Conservation (phyloP, 2,113 vertebrate species). For the Ceuthmochares aereus region DNA sequence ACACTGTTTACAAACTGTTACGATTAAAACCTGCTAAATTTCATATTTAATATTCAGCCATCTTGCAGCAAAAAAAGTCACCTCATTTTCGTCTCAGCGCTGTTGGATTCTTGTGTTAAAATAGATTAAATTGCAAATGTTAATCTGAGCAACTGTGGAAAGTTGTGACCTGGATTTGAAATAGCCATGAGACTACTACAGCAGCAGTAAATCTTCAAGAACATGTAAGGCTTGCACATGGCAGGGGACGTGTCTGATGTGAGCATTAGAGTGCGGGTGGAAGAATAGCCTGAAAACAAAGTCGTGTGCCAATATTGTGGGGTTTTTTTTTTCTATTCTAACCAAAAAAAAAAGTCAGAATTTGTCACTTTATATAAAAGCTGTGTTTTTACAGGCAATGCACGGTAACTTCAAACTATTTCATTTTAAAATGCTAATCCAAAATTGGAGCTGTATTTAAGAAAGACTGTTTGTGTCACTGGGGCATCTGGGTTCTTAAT, state of each 20-base stretch:
- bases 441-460: not conserved
- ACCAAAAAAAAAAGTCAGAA: not conserved
- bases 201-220: constrained; percentile 43
- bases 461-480: not conserved
- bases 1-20: constrained; percentile 67
- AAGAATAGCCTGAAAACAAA: not conserved
- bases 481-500: not conserved
- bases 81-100: constrained; percentile 10
- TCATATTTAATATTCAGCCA: constrained; percentile 64
- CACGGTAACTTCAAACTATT: not conserved
- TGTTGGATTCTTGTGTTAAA: constrained; percentile 54
- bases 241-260: not conserved
- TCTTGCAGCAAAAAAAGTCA: constrained; percentile 37
- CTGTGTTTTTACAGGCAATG: not conserved
- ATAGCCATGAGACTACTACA: constrained; percentile 40
- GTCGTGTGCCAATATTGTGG: not conserved
- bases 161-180: constrained; percentile 66
- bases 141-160: constrained; percentile 38
- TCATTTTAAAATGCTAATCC: not conserved
- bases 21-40: constrained; percentile 74
- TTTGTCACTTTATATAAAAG: not conserved
- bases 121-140: constrained; percentile 61
- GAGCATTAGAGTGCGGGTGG: not conserved
- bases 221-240: constrained; percentile 5
- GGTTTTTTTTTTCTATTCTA: not conserved